Base-by-base conservation (phyloP, 2,888 invertebrate genomes). In the Eudemis profundana region DNA sequence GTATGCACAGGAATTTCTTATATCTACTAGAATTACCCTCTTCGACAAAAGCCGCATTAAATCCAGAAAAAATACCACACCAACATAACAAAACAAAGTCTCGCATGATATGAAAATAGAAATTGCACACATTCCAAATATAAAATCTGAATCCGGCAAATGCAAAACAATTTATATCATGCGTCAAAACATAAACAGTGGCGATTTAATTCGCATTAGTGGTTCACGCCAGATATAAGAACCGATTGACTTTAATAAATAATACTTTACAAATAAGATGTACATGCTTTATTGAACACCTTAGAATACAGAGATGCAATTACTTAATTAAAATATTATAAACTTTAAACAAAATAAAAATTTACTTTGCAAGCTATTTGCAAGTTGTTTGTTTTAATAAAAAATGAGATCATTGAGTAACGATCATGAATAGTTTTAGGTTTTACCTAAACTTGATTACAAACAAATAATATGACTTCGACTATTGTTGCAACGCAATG, bases 141-240 rank as follows among this genome's bases (percentile, higher is more conserved):
- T 60, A 65, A 51, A 51, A 46, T 51, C 53, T 53, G 44, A 59
- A 59, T 59, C 59, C 38, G 21, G 53, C 46, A 53, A 65, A 64
- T 60, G 54, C 38, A 60, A 67, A 33, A 61, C 69, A 68, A 74
- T 70, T 72, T 69, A 69, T 57, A 72, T 47, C 64, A 66, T 69
- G 69, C 70, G 67, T 70, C 68, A 59, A 67, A 67, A 63, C 71
- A 72, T 76, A 74, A 78, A 80, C 78, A 68, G 68, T 67, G 70
- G 72, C 76, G 72, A 78, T 80, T 79, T 78, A 73, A 75, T 73
- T 77, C 74, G 66, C 73, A 68, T 69, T 68, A 65, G 59, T 60
- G 61, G 36, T 33, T 33, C 44, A 38, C 50, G 36, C 15, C 50
- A 38, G 36, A 44, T 5, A 53, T 8, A 62, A 14, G 53, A 54